Evolutionary conservation across 2,113 vertebrate genomes (phyloP).

Genomic region (Cyanoderma ruficeps): DNA sequence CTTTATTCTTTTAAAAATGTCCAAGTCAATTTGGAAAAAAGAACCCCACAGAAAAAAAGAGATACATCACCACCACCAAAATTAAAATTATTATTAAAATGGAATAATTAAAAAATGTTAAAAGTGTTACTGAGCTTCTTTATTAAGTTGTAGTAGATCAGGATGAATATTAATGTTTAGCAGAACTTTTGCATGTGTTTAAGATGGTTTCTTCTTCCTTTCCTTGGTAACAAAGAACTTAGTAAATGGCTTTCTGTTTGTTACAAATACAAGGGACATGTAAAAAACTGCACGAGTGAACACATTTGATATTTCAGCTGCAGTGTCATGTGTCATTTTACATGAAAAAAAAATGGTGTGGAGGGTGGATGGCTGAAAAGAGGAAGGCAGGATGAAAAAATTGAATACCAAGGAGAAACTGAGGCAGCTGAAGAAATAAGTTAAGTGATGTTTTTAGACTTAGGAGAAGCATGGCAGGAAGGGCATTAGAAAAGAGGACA

Average conservation of each 20-base stretch:
- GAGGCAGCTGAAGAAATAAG: neutral
- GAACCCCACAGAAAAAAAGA: neutral
- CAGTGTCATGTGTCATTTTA: neutral
- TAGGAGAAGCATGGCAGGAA: neutral
- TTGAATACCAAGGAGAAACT: neutral
- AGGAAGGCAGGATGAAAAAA: neutral
- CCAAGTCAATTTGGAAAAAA: neutral
- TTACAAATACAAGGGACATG: neutral
- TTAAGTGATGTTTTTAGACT: neutral
- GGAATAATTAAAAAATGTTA: neutral
- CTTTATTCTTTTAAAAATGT: neutral
- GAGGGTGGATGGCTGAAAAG: neutral
- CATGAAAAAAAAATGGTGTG: neutral
- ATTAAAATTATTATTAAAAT: neutral
- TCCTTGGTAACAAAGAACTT: neutral
- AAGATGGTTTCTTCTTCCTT: neutral
- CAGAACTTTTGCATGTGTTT: neutral
- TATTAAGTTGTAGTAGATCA: neutral
- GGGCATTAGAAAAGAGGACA: neutral
- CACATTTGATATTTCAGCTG: neutral
- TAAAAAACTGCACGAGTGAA: neutral
- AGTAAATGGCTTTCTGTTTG: neutral
- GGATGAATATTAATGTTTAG: neutral
- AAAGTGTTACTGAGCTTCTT: neutral
- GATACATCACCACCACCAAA: neutral